Base-by-base conservation (phyloP, 1,140 invertebrate species). In the Macrotrachela quadricornifera region DNA sequence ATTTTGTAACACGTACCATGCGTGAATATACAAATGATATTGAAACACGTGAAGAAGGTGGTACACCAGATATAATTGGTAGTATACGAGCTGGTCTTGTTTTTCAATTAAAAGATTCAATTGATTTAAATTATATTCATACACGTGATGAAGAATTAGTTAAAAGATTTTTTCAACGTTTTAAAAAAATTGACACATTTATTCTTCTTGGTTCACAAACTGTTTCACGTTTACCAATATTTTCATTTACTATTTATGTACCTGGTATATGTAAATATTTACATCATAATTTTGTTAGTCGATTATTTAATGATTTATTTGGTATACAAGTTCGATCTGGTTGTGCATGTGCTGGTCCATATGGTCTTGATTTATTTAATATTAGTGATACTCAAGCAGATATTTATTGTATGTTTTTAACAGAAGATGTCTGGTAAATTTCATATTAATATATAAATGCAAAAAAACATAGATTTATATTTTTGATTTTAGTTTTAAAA, bases 241-340 rank as follows among this genome's bases (percentile, higher is more conserved):
- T 55, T 46, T 50, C 54, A 36, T 55, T 55, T 46, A 13, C 55
- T 15, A 42, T 55, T 6, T 36, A 51, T 12, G 14, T 45, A 42
- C 17, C 44, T 37, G 17, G 38, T 46, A 40, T 30, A 30, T 59
- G 61, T 16, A 48, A 78, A 2, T 86, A 82, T 62, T 75, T 90
- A 0, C 86, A 91, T 67, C 82, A 88, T 62, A 88, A 88, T 67
- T 90, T 84, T 66, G 78, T 88, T 0, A 80, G 80, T 59, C 79
- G 82, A 2, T 72, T 90, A 1, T 73, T 91, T 4, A 91, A 90
- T 61, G 86, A 91, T 63, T 76, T 91, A 11, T 90, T 86, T 64
- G 86, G 86, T 0, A 83, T 91, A 43, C 85, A 90, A 68, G 80
- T 81, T 0, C 73, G 85, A 59, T 81, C 82, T 10, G 83, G 84